phyloP scores from a whole-genome alignment of 2,797 vertebrate species.

The Tiaroga cobitis region DNA sequence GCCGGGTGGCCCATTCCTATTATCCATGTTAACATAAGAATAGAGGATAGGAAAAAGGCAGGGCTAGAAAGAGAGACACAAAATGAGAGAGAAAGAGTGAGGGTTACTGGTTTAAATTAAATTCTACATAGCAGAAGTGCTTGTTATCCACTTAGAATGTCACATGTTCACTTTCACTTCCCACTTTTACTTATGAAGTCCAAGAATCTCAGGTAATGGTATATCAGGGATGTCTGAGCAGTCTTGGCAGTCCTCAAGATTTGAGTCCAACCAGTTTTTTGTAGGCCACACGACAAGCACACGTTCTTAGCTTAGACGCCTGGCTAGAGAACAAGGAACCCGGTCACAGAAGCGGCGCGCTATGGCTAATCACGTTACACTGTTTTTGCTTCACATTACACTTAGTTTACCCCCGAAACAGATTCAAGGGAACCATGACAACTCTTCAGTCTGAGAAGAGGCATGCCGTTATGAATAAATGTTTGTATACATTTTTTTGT shows the following conservation, averaged over 20 bases:
- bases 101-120: slow-evolving; percentile 76
- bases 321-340: slow-evolving; percentile 51
- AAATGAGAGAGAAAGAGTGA: slow-evolving; percentile 43
- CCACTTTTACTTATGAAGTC: background rate
- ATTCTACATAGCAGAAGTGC: slow-evolving; percentile 76
- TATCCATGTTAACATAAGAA: slow-evolving; percentile 83
- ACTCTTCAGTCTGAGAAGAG: slow-evolving; percentile 76
- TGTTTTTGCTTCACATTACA: slow-evolving; percentile 65
- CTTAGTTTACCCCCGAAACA: slow-evolving; percentile 48
- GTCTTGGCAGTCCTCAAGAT: slow-evolving; percentile 45
- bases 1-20: slow-evolving; percentile 80
- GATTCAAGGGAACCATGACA: slow-evolving; percentile 59
- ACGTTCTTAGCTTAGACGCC: slow-evolving; percentile 26
- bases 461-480: slow-evolving; percentile 81
- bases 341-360: slow-evolving; percentile 44
- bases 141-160: slow-evolving; percentile 81
- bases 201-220: slow-evolving; percentile 4
- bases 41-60: slow-evolving; percentile 67
- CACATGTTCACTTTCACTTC: slow-evolving; percentile 57
- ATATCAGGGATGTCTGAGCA: slow-evolving; percentile 6
- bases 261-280: slow-evolving; percentile 24
- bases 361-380: slow-evolving; percentile 60
- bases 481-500: slow-evolving; percentile 83
- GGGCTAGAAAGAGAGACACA: slow-evolving; percentile 13
- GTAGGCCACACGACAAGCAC: slow-evolving; percentile 39